A percentile compares a stretch with the other conserved stretches of the same genome.
Evolutionary conservation across 2,888 invertebrate genomes (phyloP).

Genomic region (Elgonia sp.): DNA sequence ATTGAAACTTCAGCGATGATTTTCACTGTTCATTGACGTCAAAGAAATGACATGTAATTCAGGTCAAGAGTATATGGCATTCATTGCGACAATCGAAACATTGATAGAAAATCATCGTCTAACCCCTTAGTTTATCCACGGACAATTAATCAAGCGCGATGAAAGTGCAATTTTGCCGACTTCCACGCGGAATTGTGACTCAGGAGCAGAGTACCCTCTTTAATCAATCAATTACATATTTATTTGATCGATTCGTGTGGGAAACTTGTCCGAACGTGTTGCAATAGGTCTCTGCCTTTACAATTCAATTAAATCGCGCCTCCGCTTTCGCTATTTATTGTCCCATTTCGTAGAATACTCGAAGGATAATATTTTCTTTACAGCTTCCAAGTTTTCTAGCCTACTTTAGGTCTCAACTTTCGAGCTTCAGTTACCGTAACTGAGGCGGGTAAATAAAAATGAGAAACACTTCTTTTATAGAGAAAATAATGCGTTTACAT

Average conservation of each 20-base stretch:
- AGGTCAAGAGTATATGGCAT: slow-evolving; percentile 42
- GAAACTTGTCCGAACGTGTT: slow-evolving; percentile 16
- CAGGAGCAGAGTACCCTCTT: background rate
- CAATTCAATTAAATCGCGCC: slow-evolving; percentile 29
- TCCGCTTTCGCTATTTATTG: slow-evolving; percentile 13
- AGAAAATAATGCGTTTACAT: background rate
- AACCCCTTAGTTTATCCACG: slow-evolving; percentile 11
- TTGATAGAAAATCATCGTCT: slow-evolving; percentile 29
- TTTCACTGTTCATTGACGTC: slow-evolving; percentile 6
- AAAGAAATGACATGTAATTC: slow-evolving; percentile 43
- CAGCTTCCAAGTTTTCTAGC: slow-evolving; percentile 4
- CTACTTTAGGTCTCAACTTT: slow-evolving; percentile 11
- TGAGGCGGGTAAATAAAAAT: slow-evolving; percentile 24
- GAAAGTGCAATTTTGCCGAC: slow-evolving; percentile 30
- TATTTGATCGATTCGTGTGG: background rate
- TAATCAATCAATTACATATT: slow-evolving; percentile 33
- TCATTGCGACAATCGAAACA: slow-evolving; percentile 43
- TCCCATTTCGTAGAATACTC: slow-evolving; percentile 28
- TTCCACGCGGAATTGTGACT: slow-evolving; percentile 13
- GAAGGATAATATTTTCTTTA: slow-evolving; percentile 34
- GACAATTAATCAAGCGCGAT: slow-evolving; percentile 35
- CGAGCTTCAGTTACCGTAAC: background rate
- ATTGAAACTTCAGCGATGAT: background rate
- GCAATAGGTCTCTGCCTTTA: background rate
- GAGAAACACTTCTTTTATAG: slow-evolving; percentile 13